phyloP scores from a whole-genome alignment of 2,888 invertebrate genomes.

The Eudasyphora cyanicolor region DNA sequence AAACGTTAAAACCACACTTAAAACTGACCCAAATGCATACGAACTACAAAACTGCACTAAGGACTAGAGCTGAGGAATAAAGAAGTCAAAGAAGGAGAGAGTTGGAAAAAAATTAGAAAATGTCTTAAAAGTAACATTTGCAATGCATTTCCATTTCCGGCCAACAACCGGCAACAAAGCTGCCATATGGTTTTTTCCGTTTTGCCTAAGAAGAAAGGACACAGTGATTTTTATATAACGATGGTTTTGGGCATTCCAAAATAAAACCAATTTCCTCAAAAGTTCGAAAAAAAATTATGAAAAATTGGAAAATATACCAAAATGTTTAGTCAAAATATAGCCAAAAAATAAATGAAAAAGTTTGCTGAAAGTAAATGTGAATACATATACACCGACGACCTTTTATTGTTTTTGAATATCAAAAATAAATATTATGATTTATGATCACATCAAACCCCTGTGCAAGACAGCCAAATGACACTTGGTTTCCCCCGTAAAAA shows the following conservation, averaged over 20 bases:
- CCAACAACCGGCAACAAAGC: not conserved
- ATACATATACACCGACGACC: no score
- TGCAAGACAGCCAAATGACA: not conserved
- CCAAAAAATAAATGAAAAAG: no score
- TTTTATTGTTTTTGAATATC: no score
- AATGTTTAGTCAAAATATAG: no score
- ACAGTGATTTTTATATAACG: not conserved
- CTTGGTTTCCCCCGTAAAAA: not conserved
- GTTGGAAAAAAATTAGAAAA: conserved; percentile 49
- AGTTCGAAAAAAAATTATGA: no score
- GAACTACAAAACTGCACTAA: not conserved
- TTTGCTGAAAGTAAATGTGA: no score
- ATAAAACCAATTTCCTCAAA: no score
- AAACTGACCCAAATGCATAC: conserved; percentile 59
- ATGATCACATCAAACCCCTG: not conserved
- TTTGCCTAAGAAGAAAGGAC: not conserved
- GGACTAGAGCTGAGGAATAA: not conserved
- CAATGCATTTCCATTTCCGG: conserved; percentile 64
- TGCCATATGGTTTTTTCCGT: not conserved
- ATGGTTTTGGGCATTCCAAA: not conserved
- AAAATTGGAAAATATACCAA: no score
- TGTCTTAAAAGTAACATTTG: conserved; percentile 61
- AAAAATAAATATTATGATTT: no score
- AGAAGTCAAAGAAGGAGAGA: not conserved
- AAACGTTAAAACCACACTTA: conserved; percentile 34